Percentiles rank a stretch among this genome's conserved stretches.
These are phyloP conservation scores for Heteromormyrus szaboi DNA, from an alignment of 2,797 vertebrate genomes.

Conservation along the genomic window DNA sequence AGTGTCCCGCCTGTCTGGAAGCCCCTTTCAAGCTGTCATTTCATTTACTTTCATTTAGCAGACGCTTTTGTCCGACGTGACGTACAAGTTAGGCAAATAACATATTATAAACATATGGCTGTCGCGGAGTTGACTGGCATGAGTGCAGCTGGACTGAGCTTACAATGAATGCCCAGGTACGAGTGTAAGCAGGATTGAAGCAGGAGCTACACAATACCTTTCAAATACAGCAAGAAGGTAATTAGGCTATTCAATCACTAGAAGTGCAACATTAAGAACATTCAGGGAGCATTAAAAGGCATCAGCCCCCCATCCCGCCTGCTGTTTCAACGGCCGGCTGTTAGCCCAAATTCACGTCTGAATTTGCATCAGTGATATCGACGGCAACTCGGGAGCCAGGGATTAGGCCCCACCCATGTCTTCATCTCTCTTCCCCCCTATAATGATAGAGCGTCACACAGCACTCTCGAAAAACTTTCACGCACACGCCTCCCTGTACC, in stretches of 20 bases:
- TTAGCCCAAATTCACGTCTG: not conserved
- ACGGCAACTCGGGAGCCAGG: not conserved
- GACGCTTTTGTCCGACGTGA: not conserved
- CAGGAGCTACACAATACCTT: not conserved
- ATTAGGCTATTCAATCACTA: not conserved
- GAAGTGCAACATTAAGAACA: not conserved
- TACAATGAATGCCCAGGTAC: not conserved
- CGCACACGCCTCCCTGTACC: not conserved
- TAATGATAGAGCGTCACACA: not conserved
- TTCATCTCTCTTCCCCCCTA: not conserved
- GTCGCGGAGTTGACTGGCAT: not conserved
- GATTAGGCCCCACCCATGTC: not conserved
- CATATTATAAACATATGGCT: not conserved
- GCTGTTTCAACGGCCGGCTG: not conserved
- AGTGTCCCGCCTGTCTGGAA: not conserved
- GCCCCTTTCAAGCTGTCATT: not conserved
- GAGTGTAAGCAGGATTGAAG: not conserved
- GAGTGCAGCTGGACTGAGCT: not conserved
- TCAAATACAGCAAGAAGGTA: not conserved
- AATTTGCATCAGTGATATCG: not conserved
- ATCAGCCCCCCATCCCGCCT: not conserved
- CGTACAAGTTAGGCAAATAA: not conserved
- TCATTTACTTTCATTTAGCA: not conserved
- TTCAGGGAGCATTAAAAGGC: not conserved
- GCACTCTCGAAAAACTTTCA: not conserved